These are phyloP conservation scores for Heptranchias perlo DNA, from an alignment of 2,113 vertebrate genomes.

Conservation along the genomic window DNA sequence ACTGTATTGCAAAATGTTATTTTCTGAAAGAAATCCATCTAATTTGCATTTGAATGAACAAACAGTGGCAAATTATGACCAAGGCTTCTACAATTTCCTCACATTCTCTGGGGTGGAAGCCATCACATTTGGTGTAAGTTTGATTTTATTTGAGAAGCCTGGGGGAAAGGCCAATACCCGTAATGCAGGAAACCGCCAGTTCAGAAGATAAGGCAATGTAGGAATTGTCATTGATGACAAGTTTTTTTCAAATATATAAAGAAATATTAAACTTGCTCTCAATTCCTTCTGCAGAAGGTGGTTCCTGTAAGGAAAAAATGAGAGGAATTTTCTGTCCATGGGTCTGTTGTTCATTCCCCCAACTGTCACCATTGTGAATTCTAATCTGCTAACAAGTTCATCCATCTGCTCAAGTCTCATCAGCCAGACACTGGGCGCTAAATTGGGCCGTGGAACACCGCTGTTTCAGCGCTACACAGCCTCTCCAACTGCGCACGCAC, in stretches of 20 bases:
- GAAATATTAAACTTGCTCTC: background rate
- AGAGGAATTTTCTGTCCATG: background rate
- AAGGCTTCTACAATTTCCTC: background rate
- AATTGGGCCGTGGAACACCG: too few relatives aligned
- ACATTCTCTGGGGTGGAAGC: background rate
- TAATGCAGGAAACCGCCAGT: background rate
- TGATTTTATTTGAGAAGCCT: background rate
- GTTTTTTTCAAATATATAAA: too few relatives aligned
- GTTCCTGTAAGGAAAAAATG: background rate
- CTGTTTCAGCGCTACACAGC: too few relatives aligned
- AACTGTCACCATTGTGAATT: background rate
- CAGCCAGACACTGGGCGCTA: background rate
- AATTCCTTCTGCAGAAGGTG: conserved; percentile 39
- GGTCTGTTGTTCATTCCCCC: background rate
- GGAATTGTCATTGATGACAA: background rate
- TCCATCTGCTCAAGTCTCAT: background rate
- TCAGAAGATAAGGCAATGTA: background rate
- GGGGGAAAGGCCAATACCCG: background rate
- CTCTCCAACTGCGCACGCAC: too few relatives aligned
- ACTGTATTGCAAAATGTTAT: background rate
- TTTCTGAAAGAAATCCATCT: background rate
- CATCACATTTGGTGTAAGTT: background rate
- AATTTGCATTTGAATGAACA: background rate
- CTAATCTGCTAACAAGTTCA: background rate
- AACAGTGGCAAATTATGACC: background rate